These are phyloP conservation scores for Drosophila monieri DNA, from an alignment of 2,888 invertebrate species.

Conservation along the genomic window DNA sequence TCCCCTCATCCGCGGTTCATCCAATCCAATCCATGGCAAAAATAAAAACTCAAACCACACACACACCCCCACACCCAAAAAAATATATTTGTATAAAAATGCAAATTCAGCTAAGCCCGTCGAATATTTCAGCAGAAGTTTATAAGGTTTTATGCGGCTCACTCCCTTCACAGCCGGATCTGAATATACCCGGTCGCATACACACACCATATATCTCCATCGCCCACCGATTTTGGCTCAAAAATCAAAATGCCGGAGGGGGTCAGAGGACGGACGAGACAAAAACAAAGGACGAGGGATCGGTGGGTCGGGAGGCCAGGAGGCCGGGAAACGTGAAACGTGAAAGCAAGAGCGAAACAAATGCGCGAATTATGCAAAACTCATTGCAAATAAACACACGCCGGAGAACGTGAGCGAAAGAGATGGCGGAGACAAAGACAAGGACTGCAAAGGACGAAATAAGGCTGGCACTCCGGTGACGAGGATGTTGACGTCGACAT, in stretches of 20 bases:
- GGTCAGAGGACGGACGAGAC: constrained; percentile 32
- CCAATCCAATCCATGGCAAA: constrained; percentile 28
- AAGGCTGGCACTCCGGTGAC: constrained; percentile 57
- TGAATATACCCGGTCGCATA: constrained; percentile 30
- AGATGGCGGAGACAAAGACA: background rate
- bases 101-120: constrained; percentile 80
- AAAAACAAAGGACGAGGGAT: constrained; percentile 39
- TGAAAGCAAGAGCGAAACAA: constrained; percentile 63
- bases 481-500: constrained; percentile 78
- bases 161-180: constrained; percentile 23
- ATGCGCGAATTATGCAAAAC: constrained; percentile 79
- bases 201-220: constrained; percentile 31
- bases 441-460: constrained; percentile 22
- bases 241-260: constrained; percentile 72
- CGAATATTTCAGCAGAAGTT: constrained; percentile 72
- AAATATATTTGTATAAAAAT: constrained; percentile 81
- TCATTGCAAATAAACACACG: constrained; percentile 74
- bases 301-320: background rate
- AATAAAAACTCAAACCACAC: constrained; percentile 45
- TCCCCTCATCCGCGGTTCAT: constrained; percentile 29
- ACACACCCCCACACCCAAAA: constrained; percentile 62
- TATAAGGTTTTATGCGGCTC: constrained; percentile 58
- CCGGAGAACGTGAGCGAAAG: constrained; percentile 19
- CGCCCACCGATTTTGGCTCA: constrained; percentile 67
- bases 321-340: constrained; percentile 22